Conservation (phyloP, 2,888 invertebrate species). For the Watsonalla binaria region DNA sequence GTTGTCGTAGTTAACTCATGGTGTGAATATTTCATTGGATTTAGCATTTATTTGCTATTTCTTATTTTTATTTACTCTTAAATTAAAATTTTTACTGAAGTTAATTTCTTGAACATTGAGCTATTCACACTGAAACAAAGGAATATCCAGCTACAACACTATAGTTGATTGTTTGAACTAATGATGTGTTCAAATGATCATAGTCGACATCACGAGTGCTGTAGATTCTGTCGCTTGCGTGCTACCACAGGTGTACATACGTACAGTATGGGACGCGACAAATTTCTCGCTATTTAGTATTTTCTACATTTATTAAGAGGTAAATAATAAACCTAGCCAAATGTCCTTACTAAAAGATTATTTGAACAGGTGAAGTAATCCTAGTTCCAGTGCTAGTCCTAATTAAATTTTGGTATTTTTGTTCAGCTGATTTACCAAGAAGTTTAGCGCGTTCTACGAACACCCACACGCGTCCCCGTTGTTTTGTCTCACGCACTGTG, state of each 20-base stretch:
- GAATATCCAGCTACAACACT: conserved; percentile 4
- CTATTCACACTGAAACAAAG: conserved; percentile 9
- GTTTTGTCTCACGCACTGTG: background rate
- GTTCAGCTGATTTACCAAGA: conserved; percentile 9
- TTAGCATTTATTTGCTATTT: no score
- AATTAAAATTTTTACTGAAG: no score
- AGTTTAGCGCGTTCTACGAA: background rate
- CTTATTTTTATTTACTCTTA: no score
- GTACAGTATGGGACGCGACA: background rate
- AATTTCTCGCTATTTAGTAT: background rate
- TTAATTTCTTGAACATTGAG: background rate
- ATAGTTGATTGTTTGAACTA: conserved; percentile 8
- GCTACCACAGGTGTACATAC: conserved; percentile 24
- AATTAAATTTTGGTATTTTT: no score
- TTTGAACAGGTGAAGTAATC: no score
- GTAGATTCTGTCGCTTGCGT: conserved; percentile 57
- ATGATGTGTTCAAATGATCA: background rate
- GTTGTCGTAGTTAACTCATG: background rate
- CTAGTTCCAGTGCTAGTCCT: no score
- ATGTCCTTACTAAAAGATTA: no score
- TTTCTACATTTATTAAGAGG: background rate
- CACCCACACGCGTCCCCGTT: background rate
- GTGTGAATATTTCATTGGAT: background rate
- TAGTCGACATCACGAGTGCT: conserved; percentile 26
- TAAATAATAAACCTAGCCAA: no score